Conservation (phyloP, 2,113 vertebrate genomes). For the Chroicocephalus ridibundus region DNA sequence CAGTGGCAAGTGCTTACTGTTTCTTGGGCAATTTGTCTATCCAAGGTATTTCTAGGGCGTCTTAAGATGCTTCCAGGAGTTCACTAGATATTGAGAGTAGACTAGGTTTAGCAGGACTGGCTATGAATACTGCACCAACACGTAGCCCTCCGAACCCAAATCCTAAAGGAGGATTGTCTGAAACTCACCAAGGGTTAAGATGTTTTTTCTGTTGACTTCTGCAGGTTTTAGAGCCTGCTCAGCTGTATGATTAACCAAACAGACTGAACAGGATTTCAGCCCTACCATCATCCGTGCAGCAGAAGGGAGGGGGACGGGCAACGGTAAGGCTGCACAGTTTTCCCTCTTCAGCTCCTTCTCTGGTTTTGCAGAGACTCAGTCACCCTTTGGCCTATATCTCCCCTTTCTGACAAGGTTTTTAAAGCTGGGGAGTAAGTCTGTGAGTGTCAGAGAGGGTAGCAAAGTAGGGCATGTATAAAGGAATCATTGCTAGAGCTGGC, state of each 20-base stretch:
- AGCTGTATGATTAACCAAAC: not conserved
- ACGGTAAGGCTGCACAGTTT: not conserved
- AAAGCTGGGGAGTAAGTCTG: not conserved
- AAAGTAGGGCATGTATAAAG: not conserved
- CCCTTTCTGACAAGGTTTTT: not conserved
- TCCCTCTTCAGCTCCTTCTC: not conserved
- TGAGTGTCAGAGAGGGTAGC: not conserved
- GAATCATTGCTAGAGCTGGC: not conserved
- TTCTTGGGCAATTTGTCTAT: not conserved
- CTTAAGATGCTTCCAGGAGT: not conserved
- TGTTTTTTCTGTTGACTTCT: not conserved
- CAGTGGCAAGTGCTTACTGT: not conserved
- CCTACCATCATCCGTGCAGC: not conserved
- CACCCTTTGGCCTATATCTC: not conserved
- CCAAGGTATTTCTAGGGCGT: not conserved
- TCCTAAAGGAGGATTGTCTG: not conserved
- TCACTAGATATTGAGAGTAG: not conserved
- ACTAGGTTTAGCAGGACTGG: not conserved
- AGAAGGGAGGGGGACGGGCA: not conserved
- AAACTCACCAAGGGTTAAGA: not conserved
- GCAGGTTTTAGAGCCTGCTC: not conserved
- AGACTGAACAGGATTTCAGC: not conserved
- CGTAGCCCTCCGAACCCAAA: not conserved
- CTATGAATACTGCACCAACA: not conserved
- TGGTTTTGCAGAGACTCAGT: not conserved